Evolutionary conservation across 2,113 vertebrate genomes (phyloP).

Genomic region (Bubo scandiacus): DNA sequence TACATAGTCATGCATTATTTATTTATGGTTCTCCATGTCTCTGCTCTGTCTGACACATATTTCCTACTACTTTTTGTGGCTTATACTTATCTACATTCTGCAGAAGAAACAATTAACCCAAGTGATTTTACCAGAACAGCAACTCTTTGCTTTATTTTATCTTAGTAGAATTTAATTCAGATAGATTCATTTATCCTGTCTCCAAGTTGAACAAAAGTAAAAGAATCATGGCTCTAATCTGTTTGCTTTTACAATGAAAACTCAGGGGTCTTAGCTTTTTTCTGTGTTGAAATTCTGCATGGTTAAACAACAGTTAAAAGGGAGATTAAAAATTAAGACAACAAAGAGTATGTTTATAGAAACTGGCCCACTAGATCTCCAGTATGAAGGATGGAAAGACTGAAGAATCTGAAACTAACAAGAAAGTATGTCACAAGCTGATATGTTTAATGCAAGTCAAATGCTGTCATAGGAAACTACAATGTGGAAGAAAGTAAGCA

Average conservation of each 20-base stretch:
- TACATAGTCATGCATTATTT: background rate
- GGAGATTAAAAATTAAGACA: constrained; percentile 34
- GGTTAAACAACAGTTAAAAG: constrained; percentile 40
- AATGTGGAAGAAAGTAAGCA: background rate
- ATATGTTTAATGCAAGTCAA: background rate
- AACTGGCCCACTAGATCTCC: background rate
- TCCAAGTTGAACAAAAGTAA: constrained; percentile 19
- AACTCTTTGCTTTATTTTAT: constrained; percentile 19
- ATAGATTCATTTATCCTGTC: background rate
- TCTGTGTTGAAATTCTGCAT: constrained; percentile 15
- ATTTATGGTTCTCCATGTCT: background rate
- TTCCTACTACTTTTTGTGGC: background rate
- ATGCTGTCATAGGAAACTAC: background rate
- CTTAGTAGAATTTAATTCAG: constrained; percentile 42
- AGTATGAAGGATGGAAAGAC: background rate
- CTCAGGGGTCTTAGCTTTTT: background rate
- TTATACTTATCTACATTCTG: constrained; percentile 9
- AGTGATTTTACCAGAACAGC: constrained; percentile 20
- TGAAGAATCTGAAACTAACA: background rate
- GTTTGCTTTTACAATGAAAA: constrained; percentile 38
- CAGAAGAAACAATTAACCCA: constrained; percentile 51
- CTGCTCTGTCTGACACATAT: background rate
- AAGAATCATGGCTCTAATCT: constrained; percentile 17
- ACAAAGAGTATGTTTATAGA: constrained; percentile 18
- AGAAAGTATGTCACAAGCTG: background rate